A percentile compares a stretch with the other conserved stretches of the same genome.
Evolutionary conservation across 2,113 vertebrate genomes (phyloP).

Genomic region (Albula glossodonta): DNA sequence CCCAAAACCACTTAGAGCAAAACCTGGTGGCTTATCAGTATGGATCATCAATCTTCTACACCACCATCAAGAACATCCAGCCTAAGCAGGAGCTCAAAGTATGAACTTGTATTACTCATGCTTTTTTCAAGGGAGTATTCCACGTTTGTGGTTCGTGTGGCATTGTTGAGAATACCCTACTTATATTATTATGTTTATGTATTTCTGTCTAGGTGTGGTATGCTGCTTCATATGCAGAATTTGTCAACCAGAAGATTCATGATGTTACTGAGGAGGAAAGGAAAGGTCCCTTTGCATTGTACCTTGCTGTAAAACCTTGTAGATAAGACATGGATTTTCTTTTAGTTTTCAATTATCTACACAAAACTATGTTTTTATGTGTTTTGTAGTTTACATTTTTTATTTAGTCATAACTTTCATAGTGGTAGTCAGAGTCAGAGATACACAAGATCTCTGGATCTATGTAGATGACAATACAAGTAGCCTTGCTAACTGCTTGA

Average conservation of each 20-base stretch:
- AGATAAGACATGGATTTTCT: too few species aligned
- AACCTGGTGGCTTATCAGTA: conserved; percentile 98
- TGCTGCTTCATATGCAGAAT: conserved; percentile 93
- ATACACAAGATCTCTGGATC: too few species aligned
- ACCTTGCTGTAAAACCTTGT: too few species aligned
- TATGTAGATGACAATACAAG: too few species aligned
- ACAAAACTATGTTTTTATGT: too few species aligned
- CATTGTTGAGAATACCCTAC: neutral
- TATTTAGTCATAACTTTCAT: too few species aligned
- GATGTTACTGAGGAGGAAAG: conserved; percentile 94
- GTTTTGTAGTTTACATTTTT: too few species aligned
- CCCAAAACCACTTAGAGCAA: conserved; percentile 95
- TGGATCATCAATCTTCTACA: conserved; percentile 92
- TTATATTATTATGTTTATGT: neutral
- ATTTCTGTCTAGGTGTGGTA: conserved; percentile 88
- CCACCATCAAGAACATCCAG: conserved; percentile 94
- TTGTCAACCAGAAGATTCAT: conserved; percentile 93
- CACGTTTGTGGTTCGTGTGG: neutral
- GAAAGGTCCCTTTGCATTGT: conserved; percentile 72
- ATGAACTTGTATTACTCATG: conserved; percentile 13
- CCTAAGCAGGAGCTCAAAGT: conserved; percentile 98
- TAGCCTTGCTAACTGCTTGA: too few species aligned
- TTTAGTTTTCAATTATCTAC: too few species aligned
- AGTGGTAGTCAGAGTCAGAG: too few species aligned
- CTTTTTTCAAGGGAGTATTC: neutral